A percentile compares a stretch with the other conserved stretches of the same genome.
phyloP scores from a whole-genome alignment of 1,140 invertebrate species.

The Chionoecetes opilio region DNA sequence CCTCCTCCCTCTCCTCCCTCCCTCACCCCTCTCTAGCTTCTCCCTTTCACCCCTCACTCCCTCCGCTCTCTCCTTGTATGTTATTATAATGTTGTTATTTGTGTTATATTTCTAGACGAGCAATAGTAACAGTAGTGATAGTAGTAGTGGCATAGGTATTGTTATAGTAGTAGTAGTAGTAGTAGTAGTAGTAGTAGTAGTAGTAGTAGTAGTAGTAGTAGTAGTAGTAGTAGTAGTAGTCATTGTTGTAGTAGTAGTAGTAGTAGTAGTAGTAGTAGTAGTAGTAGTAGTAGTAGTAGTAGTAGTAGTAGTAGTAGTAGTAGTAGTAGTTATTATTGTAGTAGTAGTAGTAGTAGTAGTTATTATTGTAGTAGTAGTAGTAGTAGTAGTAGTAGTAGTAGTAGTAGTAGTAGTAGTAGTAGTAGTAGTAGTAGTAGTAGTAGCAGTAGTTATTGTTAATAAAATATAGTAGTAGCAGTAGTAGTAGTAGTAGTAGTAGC shows the following conservation, averaged over 20 bases:
- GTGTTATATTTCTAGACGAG: no score
- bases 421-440: background rate
- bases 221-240: background rate
- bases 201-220: conserved; percentile 12
- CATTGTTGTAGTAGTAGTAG: background rate
- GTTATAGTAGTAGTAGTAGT: background rate
- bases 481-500: background rate
- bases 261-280: background rate
- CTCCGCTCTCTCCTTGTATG: background rate
- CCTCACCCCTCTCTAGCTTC: background rate
- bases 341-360: background rate
- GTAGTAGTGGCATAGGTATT: background rate
- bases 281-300: background rate
- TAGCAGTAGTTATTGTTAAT: no score
- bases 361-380: background rate
- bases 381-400: no score
- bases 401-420: background rate
- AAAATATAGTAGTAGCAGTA: no score
- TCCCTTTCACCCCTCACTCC: background rate
- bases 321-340: background rate
- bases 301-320: background rate
- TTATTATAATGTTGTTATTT: background rate
- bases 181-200: conserved; percentile 11
- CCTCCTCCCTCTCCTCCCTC: background rate
- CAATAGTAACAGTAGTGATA: background rate